Conservation (phyloP, 2,113 vertebrate species). For the Vulpes vulpes region DNA sequence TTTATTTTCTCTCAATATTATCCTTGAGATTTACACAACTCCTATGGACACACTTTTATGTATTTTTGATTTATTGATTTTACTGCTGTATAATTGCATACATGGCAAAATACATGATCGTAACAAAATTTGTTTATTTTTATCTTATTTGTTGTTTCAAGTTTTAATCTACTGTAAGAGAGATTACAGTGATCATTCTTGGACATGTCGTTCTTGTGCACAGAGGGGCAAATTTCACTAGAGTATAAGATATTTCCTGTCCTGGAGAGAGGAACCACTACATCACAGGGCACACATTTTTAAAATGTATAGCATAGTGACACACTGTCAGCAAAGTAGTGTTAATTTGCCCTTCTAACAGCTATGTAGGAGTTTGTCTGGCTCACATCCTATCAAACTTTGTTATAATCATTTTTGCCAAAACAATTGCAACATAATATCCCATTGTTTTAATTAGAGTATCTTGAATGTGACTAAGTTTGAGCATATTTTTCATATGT, state of each 20-base stretch:
- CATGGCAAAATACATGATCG: background rate
- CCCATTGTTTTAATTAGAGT: background rate
- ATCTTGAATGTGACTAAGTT: background rate
- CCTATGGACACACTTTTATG: background rate
- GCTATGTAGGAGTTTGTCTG: background rate
- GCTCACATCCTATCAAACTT: background rate
- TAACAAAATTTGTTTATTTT: background rate
- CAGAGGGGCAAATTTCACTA: background rate
- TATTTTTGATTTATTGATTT: background rate
- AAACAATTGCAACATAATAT: background rate
- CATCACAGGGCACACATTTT: background rate
- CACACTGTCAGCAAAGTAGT: background rate
- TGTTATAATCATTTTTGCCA: background rate
- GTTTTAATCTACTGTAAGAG: background rate
- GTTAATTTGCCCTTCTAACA: background rate
- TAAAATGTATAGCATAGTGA: background rate
- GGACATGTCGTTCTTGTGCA: background rate
- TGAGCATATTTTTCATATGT: background rate
- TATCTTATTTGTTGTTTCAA: background rate
- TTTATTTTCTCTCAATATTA: background rate
- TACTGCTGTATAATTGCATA: background rate
- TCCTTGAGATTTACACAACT: background rate
- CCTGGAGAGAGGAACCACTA: background rate
- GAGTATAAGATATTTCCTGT: background rate
- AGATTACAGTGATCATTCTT: background rate